A percentile compares a stretch with the other conserved stretches of the same genome.
These are phyloP conservation scores for Rallus crepitans DNA, from an alignment of 2,797 vertebrate species.

Conservation along the genomic window DNA sequence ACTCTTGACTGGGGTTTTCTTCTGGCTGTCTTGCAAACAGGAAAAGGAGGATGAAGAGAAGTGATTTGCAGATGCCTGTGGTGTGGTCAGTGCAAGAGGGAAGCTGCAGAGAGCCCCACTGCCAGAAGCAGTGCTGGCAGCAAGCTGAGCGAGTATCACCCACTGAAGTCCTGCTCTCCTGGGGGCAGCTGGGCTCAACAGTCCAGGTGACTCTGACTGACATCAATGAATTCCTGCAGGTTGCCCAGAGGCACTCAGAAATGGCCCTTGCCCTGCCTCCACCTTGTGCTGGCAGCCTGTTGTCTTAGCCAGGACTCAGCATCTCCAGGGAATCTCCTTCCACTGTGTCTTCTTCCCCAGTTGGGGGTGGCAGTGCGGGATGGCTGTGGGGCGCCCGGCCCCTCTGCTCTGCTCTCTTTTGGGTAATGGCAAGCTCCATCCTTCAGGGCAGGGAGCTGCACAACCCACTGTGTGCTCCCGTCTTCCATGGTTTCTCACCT, in stretches of 20 bases:
- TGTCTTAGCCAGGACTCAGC: not conserved
- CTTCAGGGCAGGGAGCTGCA: not conserved
- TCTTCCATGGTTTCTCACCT: not conserved
- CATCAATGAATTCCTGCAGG: not conserved
- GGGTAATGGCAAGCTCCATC: not conserved
- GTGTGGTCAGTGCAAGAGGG: not conserved
- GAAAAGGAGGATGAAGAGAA: not conserved
- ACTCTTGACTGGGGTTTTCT: not conserved
- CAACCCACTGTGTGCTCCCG: not conserved
- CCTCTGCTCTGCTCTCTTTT: not conserved
- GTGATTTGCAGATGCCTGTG: not conserved
- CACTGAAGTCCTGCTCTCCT: not conserved
- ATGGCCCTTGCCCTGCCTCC: not conserved
- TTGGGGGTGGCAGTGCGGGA: not conserved
- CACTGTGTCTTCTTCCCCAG: not conserved
- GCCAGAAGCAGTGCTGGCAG: not conserved
- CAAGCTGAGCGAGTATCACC: accelerated
- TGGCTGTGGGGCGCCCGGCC: not conserved
- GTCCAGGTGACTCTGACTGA: not conserved
- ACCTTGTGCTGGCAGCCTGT: not conserved
- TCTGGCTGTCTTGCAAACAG: not conserved
- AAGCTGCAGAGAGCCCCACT: not conserved
- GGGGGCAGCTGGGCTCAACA: not conserved
- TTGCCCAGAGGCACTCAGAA: not conserved
- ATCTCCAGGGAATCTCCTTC: not conserved